A percentile compares a stretch with the other conserved stretches of the same genome.
Evolutionary conservation across 1,140 invertebrate genomes (phyloP).

Genomic region (Danaus melanippus): DNA sequence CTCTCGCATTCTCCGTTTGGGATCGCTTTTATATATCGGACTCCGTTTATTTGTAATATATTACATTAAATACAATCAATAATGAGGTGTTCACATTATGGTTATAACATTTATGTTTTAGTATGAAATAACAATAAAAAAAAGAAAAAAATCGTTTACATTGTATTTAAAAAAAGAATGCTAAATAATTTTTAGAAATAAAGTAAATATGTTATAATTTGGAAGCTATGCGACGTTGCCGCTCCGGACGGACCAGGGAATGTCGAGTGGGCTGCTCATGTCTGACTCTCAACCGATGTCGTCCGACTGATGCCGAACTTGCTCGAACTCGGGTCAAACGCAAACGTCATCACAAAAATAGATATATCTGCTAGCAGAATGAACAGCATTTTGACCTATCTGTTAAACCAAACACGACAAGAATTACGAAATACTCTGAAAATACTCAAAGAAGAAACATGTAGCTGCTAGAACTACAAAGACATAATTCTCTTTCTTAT

Average conservation of each 20-base stretch:
- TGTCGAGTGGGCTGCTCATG: conserved; percentile 33
- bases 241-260: conserved; percentile 31
- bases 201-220: no score
- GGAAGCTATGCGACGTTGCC: conserved; percentile 50
- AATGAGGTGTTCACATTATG: no score
- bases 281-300: conserved; percentile 35
- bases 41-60: no score
- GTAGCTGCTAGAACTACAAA: no score
- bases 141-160: conserved; percentile 1
- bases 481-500: no score
- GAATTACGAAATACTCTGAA: no score
- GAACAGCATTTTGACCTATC: neutral
- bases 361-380: conserved; percentile 22
- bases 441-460: no score
- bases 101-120: no score
- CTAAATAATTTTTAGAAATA: conserved; percentile 5
- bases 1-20: conserved; percentile 33
- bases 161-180: conserved; percentile 4
- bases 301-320: conserved; percentile 34
- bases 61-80: no score
- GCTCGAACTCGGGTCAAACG: conserved; percentile 15
- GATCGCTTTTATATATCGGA: no score
- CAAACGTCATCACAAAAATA: conserved; percentile 33
- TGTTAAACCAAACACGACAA: no score
- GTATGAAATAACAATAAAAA: neutral